Evolutionary conservation across 2,113 vertebrate genomes (phyloP).

Genomic region (Lonchura striata): DNA sequence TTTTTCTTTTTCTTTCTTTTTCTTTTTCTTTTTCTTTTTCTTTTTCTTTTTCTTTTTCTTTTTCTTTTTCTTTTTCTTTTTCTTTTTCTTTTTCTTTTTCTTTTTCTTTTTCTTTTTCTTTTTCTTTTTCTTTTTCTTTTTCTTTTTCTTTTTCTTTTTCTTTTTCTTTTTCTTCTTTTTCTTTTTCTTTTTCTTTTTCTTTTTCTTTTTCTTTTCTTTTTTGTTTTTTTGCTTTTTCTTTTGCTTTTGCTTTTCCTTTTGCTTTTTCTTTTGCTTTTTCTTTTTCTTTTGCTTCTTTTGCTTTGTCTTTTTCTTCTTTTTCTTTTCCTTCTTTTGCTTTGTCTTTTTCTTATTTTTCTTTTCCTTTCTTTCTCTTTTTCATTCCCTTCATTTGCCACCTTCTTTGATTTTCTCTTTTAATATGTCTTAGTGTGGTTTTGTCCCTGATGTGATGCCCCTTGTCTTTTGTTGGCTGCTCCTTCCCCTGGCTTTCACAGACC

Average conservation of each 20-base stretch:
- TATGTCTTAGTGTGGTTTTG: rapidly evolving
- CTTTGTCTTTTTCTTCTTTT: rapidly evolving
- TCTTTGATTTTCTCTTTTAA: background rate
- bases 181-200: no score
- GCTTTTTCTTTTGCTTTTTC: background rate
- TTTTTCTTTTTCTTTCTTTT: background rate
- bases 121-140: no score
- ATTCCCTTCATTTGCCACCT: rapidly evolving
- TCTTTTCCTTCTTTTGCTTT: rapidly evolving
- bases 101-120: no score
- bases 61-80: no score
- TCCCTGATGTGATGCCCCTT: background rate
- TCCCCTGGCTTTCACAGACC: background rate
- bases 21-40: rapidly evolving
- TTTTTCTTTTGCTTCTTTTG: no score
- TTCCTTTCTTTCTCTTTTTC: no score
- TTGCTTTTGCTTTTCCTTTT: background rate
- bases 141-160: no score
- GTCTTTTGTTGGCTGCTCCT: rapidly evolving
- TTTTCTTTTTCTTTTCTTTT: background rate
- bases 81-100: no score
- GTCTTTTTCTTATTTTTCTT: rapidly evolving
- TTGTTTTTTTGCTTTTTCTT: rapidly evolving
- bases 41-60: no score
- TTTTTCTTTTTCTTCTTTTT: no score